Base-by-base conservation (phyloP, 1,140 invertebrate species). In the Sitophilus oryzae region DNA sequence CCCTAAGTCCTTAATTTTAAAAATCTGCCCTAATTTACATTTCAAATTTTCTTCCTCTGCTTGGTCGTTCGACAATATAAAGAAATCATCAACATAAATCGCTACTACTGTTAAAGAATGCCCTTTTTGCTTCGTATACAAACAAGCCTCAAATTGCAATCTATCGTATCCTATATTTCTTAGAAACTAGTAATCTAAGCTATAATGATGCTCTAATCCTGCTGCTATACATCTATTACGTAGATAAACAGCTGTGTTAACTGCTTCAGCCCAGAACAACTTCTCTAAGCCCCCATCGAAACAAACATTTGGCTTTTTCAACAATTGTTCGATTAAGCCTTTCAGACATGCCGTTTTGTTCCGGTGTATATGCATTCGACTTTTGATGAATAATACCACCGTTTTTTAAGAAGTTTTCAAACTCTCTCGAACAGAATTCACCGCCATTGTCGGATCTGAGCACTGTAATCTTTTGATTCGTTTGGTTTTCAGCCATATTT, bases 1-100 rank as follows among this genome's bases (percentile, higher is more conserved):
- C 3, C 44, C 49, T 42, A 58, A 35, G 34, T 63, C 63, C 54
- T 66, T 64, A 41, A 64, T 60, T n/a, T 56, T 43, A 38, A 66
- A 61, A 16, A 57, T 37, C 16, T 49, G 30, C 9, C 36, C 43
- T 20, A 63, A 53, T 25, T 54, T 18, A 3, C 5, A 9, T 48
- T 52, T 65, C 30, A 60, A 54, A 30, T 3, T 22, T 15, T 41
- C 19, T 20, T 8, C 16, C 54, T 54, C 34, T 44, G 25, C 10
- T 19, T 61, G 22, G 45, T 62, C 56, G 47, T 66, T 66, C 6
- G 59, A 66, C 47, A 64, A 62, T 19, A 66, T 48, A 44, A 71
- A 61, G 19, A 65, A 61, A 59, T 71, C 68, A 60, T 69, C 66
- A 3, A 70, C 68, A 66, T 67, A 70, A 2, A 69, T 14, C 45